Percentiles rank a stretch among this genome's conserved stretches.
These are phyloP conservation scores for Drosophila miranda DNA, from an alignment of 1,140 invertebrate genomes.

Conservation along the genomic window DNA sequence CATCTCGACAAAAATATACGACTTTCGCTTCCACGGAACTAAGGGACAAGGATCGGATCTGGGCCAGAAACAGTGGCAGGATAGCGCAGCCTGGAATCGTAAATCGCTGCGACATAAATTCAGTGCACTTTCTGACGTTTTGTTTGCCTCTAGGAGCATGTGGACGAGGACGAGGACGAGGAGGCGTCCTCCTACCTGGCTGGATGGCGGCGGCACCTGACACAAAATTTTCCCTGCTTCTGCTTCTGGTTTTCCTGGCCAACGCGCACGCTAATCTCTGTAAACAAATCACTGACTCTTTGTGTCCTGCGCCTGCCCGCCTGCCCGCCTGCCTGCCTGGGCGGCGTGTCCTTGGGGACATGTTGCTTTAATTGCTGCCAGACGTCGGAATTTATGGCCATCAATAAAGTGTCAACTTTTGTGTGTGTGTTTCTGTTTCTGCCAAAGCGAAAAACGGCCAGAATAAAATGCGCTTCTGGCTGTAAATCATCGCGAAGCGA, in stretches of 20 bases:
- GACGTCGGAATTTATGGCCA: conserved; percentile 76
- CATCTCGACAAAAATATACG: conserved; percentile 22
- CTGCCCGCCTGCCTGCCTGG: not conserved
- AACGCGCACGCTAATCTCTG: conserved; percentile 66
- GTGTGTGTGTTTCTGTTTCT: conserved; percentile 21
- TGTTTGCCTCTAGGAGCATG: conserved; percentile 3
- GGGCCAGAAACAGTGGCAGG: conserved; percentile 1
- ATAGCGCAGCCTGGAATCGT: conserved; percentile 38
- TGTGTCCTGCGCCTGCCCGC: not conserved
- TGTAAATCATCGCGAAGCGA: conserved; percentile 68
- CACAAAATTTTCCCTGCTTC: conserved; percentile 49
- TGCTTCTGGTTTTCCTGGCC: conserved; percentile 50
- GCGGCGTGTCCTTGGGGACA: conserved; percentile 69
- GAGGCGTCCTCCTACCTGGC: conserved; percentile 46
- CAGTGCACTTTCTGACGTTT: conserved; percentile 62
- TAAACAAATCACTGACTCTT: conserved; percentile 71
- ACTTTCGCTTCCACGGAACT: conserved; percentile 66
- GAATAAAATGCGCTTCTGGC: conserved; percentile 64
- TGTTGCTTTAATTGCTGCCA: conserved; percentile 79
- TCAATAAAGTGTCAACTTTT: conserved; percentile 80
- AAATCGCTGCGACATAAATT: conserved; percentile 75
- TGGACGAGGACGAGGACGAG: not conserved
- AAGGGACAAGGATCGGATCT: conserved; percentile 31
- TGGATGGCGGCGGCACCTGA: conserved; percentile 48
- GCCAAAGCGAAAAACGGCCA: conserved; percentile 38